A percentile compares a stretch with the other conserved stretches of the same genome.
These are phyloP conservation scores for Antennarius striatus DNA, from an alignment of 2,113 vertebrate genomes.

Conservation along the genomic window DNA sequence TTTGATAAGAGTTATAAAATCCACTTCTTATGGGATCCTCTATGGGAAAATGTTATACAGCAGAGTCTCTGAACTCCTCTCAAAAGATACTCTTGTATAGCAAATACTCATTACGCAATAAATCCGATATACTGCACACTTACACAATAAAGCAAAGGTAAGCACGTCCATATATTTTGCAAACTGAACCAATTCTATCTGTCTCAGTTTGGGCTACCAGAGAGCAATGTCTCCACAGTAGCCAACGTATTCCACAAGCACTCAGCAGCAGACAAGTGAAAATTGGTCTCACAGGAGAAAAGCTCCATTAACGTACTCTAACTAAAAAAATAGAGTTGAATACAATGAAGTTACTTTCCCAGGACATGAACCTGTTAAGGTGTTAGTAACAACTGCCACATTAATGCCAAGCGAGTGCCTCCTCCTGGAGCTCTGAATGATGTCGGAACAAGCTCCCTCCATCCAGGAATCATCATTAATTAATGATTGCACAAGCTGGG, in stretches of 20 bases:
- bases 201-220: slow-evolving; percentile 16
- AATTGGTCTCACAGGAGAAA: slow-evolving; percentile 54
- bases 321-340: slow-evolving; percentile 17
- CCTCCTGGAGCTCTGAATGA: slow-evolving; percentile 19
- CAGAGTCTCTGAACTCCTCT: slow-evolving; percentile 12
- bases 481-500: slow-evolving; percentile 37
- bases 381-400: slow-evolving; percentile 11
- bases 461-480: slow-evolving; percentile 49
- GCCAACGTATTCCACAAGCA: slow-evolving; percentile 15
- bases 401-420: slow-evolving; percentile 29
- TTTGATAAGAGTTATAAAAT: slow-evolving; percentile 59
- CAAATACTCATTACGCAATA: slow-evolving; percentile 35
- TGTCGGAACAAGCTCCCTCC: slow-evolving; percentile 31
- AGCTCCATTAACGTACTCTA: slow-evolving; percentile 39
- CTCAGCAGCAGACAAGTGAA: slow-evolving; percentile 27
- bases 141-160: slow-evolving; percentile 45
- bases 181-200: slow-evolving; percentile 28
- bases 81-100: slow-evolving; percentile 15
- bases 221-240: not conserved
- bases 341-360: slow-evolving; percentile 30
- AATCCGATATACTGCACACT: slow-evolving; percentile 35
- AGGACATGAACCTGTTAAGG: slow-evolving; percentile 21
- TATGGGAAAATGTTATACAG: slow-evolving; percentile 20
- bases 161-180: slow-evolving; percentile 26
- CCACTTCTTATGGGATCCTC: slow-evolving; percentile 25